Conservation (phyloP, 1,140 invertebrate genomes). For the Agrypnia vestita region DNA sequence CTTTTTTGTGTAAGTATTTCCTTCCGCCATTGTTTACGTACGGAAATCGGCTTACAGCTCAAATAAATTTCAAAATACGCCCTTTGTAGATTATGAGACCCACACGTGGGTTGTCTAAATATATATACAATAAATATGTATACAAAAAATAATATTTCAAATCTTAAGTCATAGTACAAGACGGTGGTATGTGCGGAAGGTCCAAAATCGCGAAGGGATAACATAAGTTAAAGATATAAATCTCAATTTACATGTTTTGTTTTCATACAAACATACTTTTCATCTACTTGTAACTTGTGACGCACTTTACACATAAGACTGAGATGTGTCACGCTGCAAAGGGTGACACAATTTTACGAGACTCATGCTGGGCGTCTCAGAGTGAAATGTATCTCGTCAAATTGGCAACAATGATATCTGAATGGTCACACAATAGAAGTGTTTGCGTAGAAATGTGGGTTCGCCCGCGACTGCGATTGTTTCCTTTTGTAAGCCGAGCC, state of each 20-base stretch:
- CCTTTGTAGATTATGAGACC: too few relatives aligned
- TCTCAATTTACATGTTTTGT: too few relatives aligned
- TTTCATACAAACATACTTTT: background rate
- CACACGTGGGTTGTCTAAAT: too few relatives aligned
- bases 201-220: background rate
- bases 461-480: constrained; percentile 19
- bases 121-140: too few relatives aligned
- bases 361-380: background rate
- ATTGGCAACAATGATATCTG: constrained; percentile 31
- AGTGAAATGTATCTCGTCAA: constrained; percentile 10
- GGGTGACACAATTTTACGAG: too few relatives aligned
- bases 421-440: constrained; percentile 25
- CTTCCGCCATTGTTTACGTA: background rate
- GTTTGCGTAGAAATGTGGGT: constrained; percentile 39
- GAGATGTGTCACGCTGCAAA: background rate
- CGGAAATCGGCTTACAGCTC: background rate
- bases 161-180: too few relatives aligned
- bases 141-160: too few relatives aligned
- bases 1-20: constrained; percentile 16
- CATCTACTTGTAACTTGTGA: background rate
- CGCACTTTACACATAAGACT: background rate
- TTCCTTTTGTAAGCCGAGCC: constrained; percentile 31
- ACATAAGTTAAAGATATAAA: background rate
- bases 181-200: background rate
- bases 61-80: constrained; percentile 4